Evolutionary conservation across 2,113 vertebrate genomes (phyloP), one percentile per base, ranked within the genome.

Genomic region (Megaceryle torquata): DNA sequence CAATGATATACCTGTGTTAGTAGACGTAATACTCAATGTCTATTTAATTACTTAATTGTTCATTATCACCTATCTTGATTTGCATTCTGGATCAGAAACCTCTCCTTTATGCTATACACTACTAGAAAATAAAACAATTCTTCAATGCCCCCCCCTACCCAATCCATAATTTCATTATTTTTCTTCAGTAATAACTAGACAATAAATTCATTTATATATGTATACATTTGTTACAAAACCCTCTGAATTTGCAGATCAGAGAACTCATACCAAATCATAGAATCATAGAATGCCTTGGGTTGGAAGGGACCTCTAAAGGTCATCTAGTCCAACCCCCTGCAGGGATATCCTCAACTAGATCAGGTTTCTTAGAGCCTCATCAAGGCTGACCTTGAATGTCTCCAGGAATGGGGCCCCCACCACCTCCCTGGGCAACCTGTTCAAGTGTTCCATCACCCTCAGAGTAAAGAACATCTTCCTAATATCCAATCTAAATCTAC

Each of bases 221-320:
- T 25, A 10, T 25, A 3, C 21, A 31, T 50, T 77, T 78, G 4
- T 67, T 78, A 25, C 0, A 0, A 54, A 8, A 74, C 50, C 14
- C 35, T 37, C 15, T 77, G 26, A 65, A 57, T 88, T 61, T 93
- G 5, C 9, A 86, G 11, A 26, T 54, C 0, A 6, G 29, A 74
- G 20, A 74, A 61, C 25, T 41, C 43, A 6, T n/a, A 78, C 8
- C 29, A 90, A 69, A 82, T 51, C 24, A 51, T 14, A 26, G 24
- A 51, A 51, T 51, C 13, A 4, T 51, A 51, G 13, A 51, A 51
- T 25, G 13, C 50, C 22, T 51, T 26, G 50, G 50, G 50, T 51
- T 24, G 24, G 13, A 25, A 25, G 24, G 50, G 50, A 25, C 50
- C 11, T 51, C 24, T 51, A 51, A 25, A 25, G 50, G 50, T 25